These are phyloP conservation scores for Hemiscyllium ocellatum DNA, from an alignment of 2,113 vertebrate species.

Conservation along the genomic window DNA sequence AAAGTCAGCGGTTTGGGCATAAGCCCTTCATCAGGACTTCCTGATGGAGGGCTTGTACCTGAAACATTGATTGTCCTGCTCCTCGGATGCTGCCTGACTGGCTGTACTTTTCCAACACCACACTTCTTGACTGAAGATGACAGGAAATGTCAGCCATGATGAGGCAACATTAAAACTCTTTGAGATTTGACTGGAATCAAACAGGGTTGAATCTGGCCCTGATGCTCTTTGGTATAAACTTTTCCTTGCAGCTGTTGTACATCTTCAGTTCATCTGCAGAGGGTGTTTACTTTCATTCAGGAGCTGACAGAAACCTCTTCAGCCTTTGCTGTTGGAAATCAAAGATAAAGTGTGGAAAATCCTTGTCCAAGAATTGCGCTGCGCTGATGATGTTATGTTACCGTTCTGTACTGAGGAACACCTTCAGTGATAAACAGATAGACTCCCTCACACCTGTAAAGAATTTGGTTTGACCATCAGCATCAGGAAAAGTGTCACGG, in stretches of 20 bases:
- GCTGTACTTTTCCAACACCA: no score
- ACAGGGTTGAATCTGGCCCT: not conserved
- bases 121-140: not conserved
- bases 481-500: not conserved
- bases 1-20: no score
- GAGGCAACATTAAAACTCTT: not conserved
- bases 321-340: no score
- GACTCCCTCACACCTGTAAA: not conserved
- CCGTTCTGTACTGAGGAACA: not conserved
- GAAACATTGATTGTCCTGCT: no score
- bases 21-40: no score
- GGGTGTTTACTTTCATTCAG: not conserved
- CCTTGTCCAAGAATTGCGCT: not conserved
- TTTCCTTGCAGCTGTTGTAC: not conserved
- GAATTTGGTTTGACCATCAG: not conserved
- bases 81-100: no score
- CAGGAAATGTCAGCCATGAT: no score
- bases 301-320: no score
- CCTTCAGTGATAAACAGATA: not conserved
- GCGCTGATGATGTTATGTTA: not conserved
- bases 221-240: not conserved
- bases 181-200: not conserved
- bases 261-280: not conserved
- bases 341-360: not conserved
- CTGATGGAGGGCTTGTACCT: no score